Conservation (phyloP, 2,797 vertebrate genomes). For the Centropyge bicolor region DNA sequence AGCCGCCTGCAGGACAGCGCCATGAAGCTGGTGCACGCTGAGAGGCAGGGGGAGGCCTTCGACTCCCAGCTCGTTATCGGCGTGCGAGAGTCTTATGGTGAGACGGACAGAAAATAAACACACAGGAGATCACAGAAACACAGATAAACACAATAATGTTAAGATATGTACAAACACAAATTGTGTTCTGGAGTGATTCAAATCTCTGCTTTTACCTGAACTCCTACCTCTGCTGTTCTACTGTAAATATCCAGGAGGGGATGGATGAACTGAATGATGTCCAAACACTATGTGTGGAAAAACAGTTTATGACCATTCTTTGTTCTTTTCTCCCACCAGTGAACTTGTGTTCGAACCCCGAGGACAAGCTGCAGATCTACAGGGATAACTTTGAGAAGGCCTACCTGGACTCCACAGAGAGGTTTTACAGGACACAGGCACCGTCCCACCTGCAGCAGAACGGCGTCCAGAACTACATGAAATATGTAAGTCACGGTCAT, state of each 20-base stretch:
- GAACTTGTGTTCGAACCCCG: constrained; percentile 97
- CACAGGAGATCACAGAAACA: background rate
- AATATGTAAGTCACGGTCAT: constrained; percentile 88
- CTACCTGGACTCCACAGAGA: constrained; percentile 97
- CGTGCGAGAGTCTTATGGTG: constrained; percentile 97
- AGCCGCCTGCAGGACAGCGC: constrained; percentile 97
- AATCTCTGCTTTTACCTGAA: background rate
- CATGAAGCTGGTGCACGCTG: constrained; percentile 98
- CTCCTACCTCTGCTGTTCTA: background rate
- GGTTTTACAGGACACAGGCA: constrained; percentile 99
- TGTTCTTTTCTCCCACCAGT: constrained; percentile 80
- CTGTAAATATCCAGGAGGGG: background rate
- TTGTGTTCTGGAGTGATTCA: background rate
- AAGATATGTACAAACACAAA: background rate
- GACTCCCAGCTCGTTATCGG: constrained; percentile 98
- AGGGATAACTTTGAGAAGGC: constrained; percentile 99
- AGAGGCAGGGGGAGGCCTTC: constrained; percentile 96
- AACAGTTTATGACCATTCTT: background rate
- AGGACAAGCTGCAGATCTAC: constrained; percentile 99
- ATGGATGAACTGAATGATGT: background rate
- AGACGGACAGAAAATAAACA: constrained; percentile 5
- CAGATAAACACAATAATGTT: background rate
- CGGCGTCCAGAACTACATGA: constrained; percentile 99
- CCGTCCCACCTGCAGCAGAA: constrained; percentile 98
- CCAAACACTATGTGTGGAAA: too few species aligned